Evolutionary conservation across 2,113 vertebrate genomes (phyloP), one percentile per base, ranked within the genome.

Genomic region (Cygnus atratus): DNA sequence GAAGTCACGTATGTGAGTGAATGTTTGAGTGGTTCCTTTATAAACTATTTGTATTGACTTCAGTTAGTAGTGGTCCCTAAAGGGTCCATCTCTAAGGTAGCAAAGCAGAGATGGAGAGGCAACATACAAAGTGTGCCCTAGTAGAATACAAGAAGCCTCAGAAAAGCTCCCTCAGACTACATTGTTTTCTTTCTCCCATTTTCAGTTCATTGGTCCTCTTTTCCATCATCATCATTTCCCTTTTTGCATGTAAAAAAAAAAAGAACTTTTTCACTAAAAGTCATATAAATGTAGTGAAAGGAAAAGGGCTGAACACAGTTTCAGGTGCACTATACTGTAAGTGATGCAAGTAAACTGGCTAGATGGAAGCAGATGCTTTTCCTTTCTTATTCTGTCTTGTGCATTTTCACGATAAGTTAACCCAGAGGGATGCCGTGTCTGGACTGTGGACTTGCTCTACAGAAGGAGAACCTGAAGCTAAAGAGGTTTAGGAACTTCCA

Each of bases 81-180:
- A 84, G 81, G 58, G 20, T 84, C 41, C 11, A 15, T 28, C 20
- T 67, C 21, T 75, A 52, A 71, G 54, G 16, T 0, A 8, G 39
- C 11, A 88, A 57, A 68, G 63, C 33, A 24, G 29, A 62, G 43
- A 35, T 33, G 44, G 41, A 84, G 39, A 50, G 43, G 10, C 31
- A 29, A 6, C 0, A 0, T 33, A 17, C 50, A 33, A 68, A 61
- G 46, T 37, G 2, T 68, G 19, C 8, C 7, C 6, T 62, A 26
- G 13, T 44, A 21, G 14, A 82, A 55, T 55, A 29, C 5, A 48
- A 29, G 52, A 87, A 93, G 18, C 62, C 15, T 91, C 8, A 33
- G 72, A 63, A 83, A 70, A 73, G 44, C 73, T 87, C 15, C 2
- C 1, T 74, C 26, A 29, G 18, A 46, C 7, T 19, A 35, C 43